Evolutionary conservation across 2,797 vertebrate genomes (phyloP), one percentile per base, ranked within the genome.

Genomic region (Phrynocephalus forsythii): DNA sequence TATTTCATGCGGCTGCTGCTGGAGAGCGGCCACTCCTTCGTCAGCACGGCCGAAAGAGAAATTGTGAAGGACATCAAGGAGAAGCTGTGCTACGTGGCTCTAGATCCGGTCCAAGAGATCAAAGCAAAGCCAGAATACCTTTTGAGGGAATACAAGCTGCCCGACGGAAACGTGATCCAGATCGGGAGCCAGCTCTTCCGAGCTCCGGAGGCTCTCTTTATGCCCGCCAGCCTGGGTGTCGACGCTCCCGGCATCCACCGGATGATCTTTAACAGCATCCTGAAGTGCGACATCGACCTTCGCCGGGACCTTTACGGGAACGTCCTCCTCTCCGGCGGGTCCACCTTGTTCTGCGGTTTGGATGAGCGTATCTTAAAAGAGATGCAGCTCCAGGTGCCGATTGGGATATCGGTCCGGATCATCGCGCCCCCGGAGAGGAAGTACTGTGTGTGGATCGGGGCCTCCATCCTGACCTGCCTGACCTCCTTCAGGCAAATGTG

Each of bases 41-140:
- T 92, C 38, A 93, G 90, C 78, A 91, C 91, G 0, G 90, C 94
- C 0, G 93, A 94, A 80, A 90, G 91, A 24, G 92, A 94, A 28
- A 93, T 93, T 0, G 88, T 93, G 71, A 91, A 89, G 78, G 89
- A 93, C 15, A 92, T 92, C 33, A 93, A 94, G 78, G 93, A 94
- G 87, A 92, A 93, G 66, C 72, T 94, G 22, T 94, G 94, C 83
- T 94, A 93, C 0, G 60, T 94, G 15, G 90, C 92, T 1, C 67
- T 91, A 33, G 90, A 95, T 4, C 88, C 90, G 1, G 0, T 16
- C n/a, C 38, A 89, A 60, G 93, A 95, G 76, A 86, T 92, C 66
- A 90, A 86, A 85, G 85, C 80, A 9, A 90, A 84, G 24, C 66
- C 83, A 0, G 89, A 89, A 33, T 88, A 92, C 26, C 78, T 91